phyloP scores from a whole-genome alignment of 2,797 vertebrate genomes.

The Xenentodon cancila region DNA sequence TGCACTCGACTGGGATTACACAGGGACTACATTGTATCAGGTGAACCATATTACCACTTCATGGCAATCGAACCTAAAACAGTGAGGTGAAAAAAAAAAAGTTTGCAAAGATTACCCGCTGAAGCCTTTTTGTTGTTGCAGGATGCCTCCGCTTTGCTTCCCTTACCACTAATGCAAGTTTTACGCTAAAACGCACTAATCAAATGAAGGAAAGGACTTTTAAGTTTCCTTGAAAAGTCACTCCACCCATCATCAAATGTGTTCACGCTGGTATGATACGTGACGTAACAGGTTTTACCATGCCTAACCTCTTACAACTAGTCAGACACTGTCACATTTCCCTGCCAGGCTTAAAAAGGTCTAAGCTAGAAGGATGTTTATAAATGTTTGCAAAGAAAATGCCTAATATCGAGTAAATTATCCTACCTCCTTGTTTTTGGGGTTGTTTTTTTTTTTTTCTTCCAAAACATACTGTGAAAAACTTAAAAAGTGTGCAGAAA shows the following conservation, averaged over 20 bases:
- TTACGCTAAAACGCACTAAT: background rate
- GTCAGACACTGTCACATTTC: constrained; percentile 21
- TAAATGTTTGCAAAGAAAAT: background rate
- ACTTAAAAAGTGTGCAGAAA: too few species aligned
- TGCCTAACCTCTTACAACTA: constrained; percentile 17
- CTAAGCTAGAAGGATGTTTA: background rate
- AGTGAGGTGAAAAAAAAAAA: background rate
- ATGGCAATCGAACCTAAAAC: background rate
- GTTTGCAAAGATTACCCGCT: background rate
- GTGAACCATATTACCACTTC: constrained; percentile 8
- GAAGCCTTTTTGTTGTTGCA: too few species aligned
- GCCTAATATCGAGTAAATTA: background rate
- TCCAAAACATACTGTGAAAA: too few species aligned
- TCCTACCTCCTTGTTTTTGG: constrained; percentile 3
- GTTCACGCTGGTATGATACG: constrained; percentile 29
- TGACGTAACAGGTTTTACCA: constrained; percentile 48
- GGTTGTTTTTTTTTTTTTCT: too few species aligned
- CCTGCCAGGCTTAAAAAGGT: background rate
- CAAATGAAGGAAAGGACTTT: background rate
- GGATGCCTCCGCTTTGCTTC: too few species aligned
- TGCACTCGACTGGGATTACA: constrained; percentile 26
- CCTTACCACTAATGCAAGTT: background rate
- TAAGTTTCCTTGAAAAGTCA: background rate
- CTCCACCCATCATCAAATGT: constrained; percentile 9
- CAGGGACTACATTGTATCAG: constrained; percentile 7